These are phyloP conservation scores for Euura lappo DNA, from an alignment of 1,140 invertebrate species.

Conservation along the genomic window DNA sequence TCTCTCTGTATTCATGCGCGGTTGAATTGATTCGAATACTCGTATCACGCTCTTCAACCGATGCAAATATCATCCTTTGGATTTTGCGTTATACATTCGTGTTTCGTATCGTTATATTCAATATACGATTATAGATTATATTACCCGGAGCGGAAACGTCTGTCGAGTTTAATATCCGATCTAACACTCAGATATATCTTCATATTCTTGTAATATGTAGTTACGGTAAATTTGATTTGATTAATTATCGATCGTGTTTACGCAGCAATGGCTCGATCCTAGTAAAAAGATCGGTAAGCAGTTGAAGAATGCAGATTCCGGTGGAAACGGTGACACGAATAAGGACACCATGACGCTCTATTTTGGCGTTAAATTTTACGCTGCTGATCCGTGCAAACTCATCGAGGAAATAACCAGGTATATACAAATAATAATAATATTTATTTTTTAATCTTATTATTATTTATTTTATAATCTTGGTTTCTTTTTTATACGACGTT, in stretches of 20 bases:
- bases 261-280: constrained; percentile 90
- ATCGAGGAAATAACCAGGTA: constrained; percentile 94
- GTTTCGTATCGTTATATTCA: no score
- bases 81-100: not conserved
- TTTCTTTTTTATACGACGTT: no score
- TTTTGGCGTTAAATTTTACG: constrained; percentile 98
- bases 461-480: no score
- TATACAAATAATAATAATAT: constrained; percentile 30
- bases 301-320: constrained; percentile 66
- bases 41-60: no score
- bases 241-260: constrained; percentile 9
- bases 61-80: no score
- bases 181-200: not conserved
- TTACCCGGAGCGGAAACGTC: not conserved
- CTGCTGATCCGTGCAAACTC: constrained; percentile 95
- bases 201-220: not conserved
- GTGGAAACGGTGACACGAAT: constrained; percentile 59
- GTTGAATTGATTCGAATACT: not conserved
- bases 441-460: no score
- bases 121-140: not conserved
- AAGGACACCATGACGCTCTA: constrained; percentile 88
- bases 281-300: constrained; percentile 83
- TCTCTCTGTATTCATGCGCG: not conserved
- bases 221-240: no score
- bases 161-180: not conserved